These are phyloP conservation scores for Clarias platycephalus DNA, from an alignment of 2,797 vertebrate genomes.

Conservation along the genomic window DNA sequence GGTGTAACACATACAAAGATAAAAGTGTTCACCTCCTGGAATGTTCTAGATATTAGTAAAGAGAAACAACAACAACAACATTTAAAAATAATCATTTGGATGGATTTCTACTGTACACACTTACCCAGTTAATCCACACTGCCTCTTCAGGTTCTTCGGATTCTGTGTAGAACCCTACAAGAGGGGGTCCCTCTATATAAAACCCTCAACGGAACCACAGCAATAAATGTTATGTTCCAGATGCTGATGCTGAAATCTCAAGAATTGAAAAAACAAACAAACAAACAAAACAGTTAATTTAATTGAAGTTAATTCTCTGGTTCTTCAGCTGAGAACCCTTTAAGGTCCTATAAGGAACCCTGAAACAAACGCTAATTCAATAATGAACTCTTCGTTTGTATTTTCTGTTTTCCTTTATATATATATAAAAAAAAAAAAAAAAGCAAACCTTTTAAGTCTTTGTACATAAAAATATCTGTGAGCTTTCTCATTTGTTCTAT, in stretches of 20 bases:
- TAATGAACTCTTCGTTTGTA: background rate
- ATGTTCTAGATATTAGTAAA: background rate
- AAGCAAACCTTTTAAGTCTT: too few species aligned
- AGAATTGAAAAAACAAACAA: too few species aligned
- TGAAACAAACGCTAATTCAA: background rate
- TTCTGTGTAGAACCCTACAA: background rate
- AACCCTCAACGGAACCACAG: background rate
- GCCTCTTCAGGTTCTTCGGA: background rate
- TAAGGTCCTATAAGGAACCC: background rate
- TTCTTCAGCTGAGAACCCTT: background rate
- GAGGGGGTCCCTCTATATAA: background rate
- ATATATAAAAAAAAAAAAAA: background rate
- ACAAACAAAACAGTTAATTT: background rate
- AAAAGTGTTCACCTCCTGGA: background rate
- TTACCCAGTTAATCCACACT: background rate
- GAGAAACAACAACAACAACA: background rate
- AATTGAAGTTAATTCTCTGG: background rate
- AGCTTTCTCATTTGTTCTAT: background rate
- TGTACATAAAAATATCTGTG: background rate
- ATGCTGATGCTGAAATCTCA: background rate
- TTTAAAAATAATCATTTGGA: too few species aligned
- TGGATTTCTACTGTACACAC: background rate
- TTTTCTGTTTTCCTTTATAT: background rate
- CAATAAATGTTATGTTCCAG: background rate
- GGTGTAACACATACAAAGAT: background rate